phyloP scores from a whole-genome alignment of 2,113 vertebrate species.

The Rhodinocichla rosea region DNA sequence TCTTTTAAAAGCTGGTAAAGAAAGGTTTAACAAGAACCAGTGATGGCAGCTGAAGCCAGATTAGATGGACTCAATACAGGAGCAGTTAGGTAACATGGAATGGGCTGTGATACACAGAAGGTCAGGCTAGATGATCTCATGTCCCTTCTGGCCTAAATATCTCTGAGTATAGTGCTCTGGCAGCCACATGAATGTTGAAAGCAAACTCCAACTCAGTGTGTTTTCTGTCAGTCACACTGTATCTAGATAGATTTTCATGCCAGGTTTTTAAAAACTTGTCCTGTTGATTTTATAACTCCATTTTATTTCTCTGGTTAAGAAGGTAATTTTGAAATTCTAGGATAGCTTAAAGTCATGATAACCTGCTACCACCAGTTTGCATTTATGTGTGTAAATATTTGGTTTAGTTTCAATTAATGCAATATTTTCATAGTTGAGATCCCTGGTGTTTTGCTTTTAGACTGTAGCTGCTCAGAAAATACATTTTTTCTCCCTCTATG shows the following conservation, averaged over 20 bases:
- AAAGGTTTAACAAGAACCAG: slow-evolving; percentile 10
- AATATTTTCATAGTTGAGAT: background rate
- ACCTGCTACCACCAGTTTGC: background rate
- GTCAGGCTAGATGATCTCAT: slow-evolving; percentile 54
- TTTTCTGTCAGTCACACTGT: slow-evolving; percentile 54
- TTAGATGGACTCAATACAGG: background rate
- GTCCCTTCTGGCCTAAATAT: slow-evolving; percentile 58
- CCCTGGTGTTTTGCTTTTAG: background rate
- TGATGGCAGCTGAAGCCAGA: background rate
- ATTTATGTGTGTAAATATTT: background rate
- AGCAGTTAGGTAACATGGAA: slow-evolving; percentile 33
- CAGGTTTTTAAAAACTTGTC: slow-evolving; percentile 27
- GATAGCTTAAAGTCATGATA: background rate
- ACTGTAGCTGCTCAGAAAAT: background rate
- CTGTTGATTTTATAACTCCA: slow-evolving; percentile 6
- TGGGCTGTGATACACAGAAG: slow-evolving; percentile 1
- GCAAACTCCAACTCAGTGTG: slow-evolving; percentile 39
- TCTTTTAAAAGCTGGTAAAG: background rate
- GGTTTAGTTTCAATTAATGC: background rate
- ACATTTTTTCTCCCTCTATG: background rate
- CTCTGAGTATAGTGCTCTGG: slow-evolving; percentile 33
- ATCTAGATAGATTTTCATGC: slow-evolving; percentile 31
- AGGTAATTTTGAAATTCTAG: background rate
- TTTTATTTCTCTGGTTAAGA: background rate
- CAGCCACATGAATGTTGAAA: slow-evolving; percentile 51